Conservation (phyloP, 2,797 vertebrate species). For the Rhynchotus rufescens region DNA sequence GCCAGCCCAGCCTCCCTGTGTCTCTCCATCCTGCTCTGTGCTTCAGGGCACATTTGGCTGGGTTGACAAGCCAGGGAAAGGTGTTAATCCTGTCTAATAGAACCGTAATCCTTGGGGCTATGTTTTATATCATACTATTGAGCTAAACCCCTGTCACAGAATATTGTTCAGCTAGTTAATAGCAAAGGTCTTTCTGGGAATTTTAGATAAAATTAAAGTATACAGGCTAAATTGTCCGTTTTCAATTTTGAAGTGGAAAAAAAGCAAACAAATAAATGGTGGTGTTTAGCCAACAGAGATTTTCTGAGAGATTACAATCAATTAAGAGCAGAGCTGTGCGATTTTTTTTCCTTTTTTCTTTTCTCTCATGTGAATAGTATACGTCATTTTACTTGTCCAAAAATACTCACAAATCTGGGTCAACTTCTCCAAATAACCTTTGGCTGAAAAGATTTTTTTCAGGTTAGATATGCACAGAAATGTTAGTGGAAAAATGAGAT, state of each 20-base stretch:
- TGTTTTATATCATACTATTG: slow-evolving; percentile 43
- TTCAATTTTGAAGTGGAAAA: neutral
- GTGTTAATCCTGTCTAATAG: slow-evolving; percentile 69
- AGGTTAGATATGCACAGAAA: slow-evolving; percentile 12
- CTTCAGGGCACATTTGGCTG: slow-evolving; percentile 60
- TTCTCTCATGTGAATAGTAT: neutral
- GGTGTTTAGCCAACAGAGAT: slow-evolving; percentile 17
- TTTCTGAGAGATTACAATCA: slow-evolving; percentile 8
- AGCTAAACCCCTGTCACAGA: slow-evolving; percentile 52
- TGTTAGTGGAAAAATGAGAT: neutral
- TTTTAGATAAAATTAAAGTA: slow-evolving; percentile 44
- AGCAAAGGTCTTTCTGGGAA: slow-evolving; percentile 22
- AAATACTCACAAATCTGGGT: slow-evolving; percentile 49
- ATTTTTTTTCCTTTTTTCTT: neutral
- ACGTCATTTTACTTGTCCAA: slow-evolving; percentile 19
- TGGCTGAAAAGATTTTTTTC: slow-evolving; percentile 25
- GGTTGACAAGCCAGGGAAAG: slow-evolving; percentile 64
- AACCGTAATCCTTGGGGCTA: slow-evolving; percentile 36
- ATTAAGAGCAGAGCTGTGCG: neutral
- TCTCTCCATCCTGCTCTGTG: neutral
- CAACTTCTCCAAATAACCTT: slow-evolving; percentile 51
- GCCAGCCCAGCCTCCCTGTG: slow-evolving; percentile 8
- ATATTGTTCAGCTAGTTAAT: slow-evolving; percentile 54
- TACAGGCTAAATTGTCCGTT: neutral
- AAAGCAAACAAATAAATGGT: slow-evolving; percentile 13